Conservation (phyloP, 2,113 vertebrate genomes). For the Propithecus coquereli region DNA sequence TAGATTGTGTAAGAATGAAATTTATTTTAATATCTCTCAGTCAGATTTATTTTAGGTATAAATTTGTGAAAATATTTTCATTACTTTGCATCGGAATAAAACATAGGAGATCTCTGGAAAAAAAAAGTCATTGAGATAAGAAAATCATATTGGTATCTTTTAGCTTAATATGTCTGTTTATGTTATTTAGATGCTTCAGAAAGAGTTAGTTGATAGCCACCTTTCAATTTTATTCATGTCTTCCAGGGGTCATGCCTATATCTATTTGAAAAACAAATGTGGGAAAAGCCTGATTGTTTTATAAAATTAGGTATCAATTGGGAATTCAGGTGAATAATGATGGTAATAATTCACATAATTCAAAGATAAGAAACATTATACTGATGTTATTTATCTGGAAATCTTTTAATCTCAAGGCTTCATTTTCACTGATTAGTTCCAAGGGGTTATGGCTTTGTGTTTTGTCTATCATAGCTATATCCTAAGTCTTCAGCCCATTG, state of each 20-base stretch:
- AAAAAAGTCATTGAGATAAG: slow-evolving; percentile 2
- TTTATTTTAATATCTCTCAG: slow-evolving; percentile 49
- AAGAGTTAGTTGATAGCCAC: neutral
- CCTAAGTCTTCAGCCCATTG: neutral
- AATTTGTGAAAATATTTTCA: slow-evolving; percentile 41
- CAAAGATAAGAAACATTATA: slow-evolving; percentile 11
- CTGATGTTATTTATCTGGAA: neutral
- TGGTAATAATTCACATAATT: slow-evolving; percentile 1
- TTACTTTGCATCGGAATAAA: neutral
- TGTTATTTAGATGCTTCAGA: slow-evolving; percentile 20
- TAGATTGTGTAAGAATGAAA: slow-evolving; percentile 1
- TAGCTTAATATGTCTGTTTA: neutral
- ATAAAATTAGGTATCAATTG: slow-evolving; percentile 25
- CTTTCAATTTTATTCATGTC: slow-evolving; percentile 13
- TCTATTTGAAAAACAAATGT: slow-evolving; percentile 24
- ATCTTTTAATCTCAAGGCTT: neutral
- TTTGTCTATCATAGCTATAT: neutral
- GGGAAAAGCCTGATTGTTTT: neutral
- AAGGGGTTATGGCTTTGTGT: neutral
- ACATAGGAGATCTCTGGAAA: neutral
- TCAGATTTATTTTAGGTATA: slow-evolving; percentile 26
- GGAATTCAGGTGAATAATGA: slow-evolving; percentile 22
- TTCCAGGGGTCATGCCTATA: neutral
- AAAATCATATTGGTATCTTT: slow-evolving; percentile 16
- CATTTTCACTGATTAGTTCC: neutral